phyloP scores from a whole-genome alignment of 2,113 vertebrate genomes.

The Rattus norvegicus region GRCr8 NC_086032.1:77179001-77179500 shows the following conservation, averaged over 20 bases:
- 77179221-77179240: background rate
- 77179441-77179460: background rate
- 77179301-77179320: background rate
- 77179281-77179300: background rate
- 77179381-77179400: background rate
- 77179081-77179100: background rate
- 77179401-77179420: background rate
- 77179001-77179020: background rate
- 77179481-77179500: background rate
- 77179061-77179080: too few relatives aligned
- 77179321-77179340: background rate
- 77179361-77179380: rapidly evolving
- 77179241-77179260: background rate
- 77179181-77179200: background rate
- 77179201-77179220: background rate
- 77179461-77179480: background rate
- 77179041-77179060: background rate
- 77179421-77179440: background rate
- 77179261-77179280: background rate
- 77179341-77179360: background rate
- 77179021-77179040: background rate
- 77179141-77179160: background rate
- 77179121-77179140: background rate
- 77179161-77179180: background rate
- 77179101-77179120: background rate